These are phyloP conservation scores for Diplazon laetatorius DNA, from an alignment of 2,888 invertebrate species.

Conservation along the genomic window DNA sequence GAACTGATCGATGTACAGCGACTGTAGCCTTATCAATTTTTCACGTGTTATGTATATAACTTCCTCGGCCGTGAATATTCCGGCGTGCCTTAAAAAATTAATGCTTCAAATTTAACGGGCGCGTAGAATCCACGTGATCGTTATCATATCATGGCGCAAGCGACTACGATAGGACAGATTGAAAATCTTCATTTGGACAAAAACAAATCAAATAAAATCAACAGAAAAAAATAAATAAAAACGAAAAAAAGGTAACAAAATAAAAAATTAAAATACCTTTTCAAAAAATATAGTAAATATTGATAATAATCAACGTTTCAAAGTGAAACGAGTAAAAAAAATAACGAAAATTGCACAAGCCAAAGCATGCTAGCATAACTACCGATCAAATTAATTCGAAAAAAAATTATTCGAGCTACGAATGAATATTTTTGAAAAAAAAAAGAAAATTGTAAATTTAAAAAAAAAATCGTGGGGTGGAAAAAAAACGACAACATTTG, in stretches of 20 bases:
- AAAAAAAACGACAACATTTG: not conserved
- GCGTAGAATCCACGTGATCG: slow-evolving; percentile 68
- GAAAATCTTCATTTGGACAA: not conserved
- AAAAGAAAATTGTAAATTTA: slow-evolving; percentile 14
- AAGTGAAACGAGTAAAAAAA: slow-evolving; percentile 6
- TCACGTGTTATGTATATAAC: slow-evolving; percentile 90
- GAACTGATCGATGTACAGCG: slow-evolving; percentile 92
- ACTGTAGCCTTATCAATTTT: slow-evolving; percentile 90
- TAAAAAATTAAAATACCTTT: too few species aligned
- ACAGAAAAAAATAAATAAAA: not conserved
- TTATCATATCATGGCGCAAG: slow-evolving; percentile 71
- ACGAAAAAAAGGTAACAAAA: not conserved
- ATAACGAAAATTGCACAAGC: slow-evolving; percentile 73
- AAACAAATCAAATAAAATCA: not conserved
- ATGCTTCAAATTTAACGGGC: slow-evolving; percentile 76
- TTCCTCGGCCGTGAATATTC: slow-evolving; percentile 95
- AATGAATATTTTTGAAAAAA: not conserved
- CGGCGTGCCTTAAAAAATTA: slow-evolving; percentile 89
- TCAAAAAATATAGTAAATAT: too few species aligned
- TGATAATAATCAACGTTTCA: too few species aligned
- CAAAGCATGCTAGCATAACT: slow-evolving; percentile 76
- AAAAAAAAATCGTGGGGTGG: slow-evolving; percentile 3
- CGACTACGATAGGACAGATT: slow-evolving; percentile 71
- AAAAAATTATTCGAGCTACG: slow-evolving; percentile 1
- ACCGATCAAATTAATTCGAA: slow-evolving; percentile 31